Evolutionary conservation across 2,888 invertebrate species (phyloP), one percentile per base, ranked within the genome.

Genomic region (Scrobipalpa atriplicella): DNA sequence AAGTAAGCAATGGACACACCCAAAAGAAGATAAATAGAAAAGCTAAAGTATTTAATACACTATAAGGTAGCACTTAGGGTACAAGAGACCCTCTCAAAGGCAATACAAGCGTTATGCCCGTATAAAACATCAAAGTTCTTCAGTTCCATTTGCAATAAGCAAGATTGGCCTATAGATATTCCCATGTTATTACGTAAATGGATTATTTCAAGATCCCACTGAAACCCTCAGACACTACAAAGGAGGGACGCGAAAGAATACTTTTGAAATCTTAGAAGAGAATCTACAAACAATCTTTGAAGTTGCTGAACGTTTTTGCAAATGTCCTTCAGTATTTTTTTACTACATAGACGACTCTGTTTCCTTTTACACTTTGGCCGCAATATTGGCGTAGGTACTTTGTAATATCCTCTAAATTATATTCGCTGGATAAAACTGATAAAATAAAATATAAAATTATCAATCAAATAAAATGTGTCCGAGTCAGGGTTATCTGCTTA

Each of bases 111-210:
- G 47, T 47, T 47, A 54, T 11, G 39, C 19, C 41, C 18, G 29
- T 39, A 41, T 41, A 39, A 61, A 41, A 61, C 61, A 61, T 61
- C 61, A 61, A 61, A 61, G 41, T 36, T 16, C n/a, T 60, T 36
- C 60, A 18, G 39, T 61, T 61, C 61, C 41, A 61, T 41, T 61
- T 61, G 68, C 68, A 67, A 68, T 70, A 67, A 66, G 67, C 18
- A 63, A 68, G 70, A 70, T 70, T 67, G 64, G 64, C 47, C 41
- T 11, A 58, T 41, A 47, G 65, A 60, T 60, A 65, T 63, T 61
- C 19, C 18, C 18, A 41, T 58, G 29, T 41, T 41, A 18, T 38
- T 36, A 39, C 38, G 36, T 60, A 60, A 61, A 41, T 41, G 61
- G 61, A 61, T 61, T 61, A 61, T 61, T 58, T 19, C 39, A 39